phyloP scores from a whole-genome alignment of 1,140 invertebrate species.

The Lamellibrachia luymesi region DNA sequence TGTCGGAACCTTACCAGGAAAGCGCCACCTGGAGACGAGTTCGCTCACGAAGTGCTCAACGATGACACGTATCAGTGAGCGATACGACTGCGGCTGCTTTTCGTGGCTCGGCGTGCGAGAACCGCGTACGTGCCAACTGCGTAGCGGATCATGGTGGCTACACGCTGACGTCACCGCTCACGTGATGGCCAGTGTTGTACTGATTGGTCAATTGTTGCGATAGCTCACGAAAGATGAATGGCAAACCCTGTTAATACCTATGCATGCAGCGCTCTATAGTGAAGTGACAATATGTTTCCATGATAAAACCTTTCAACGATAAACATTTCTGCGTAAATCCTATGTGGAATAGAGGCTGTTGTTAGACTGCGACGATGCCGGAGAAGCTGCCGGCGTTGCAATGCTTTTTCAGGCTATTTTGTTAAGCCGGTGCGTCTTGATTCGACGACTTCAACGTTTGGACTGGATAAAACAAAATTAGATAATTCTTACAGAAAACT shows the following conservation, averaged over 20 bases:
- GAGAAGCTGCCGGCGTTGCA: neutral
- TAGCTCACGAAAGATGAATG: neutral
- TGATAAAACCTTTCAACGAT: neutral
- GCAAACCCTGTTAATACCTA: neutral
- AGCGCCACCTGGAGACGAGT: neutral
- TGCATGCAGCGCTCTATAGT: neutral
- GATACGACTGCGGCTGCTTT: neutral
- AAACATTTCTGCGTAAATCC: neutral
- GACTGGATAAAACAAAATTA: no score
- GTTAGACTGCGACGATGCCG: neutral
- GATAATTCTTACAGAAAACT: no score
- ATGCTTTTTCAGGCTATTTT: neutral
- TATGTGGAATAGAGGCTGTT: neutral
- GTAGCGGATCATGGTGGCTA: neutral
- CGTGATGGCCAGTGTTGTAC: neutral
- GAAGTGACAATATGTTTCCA: neutral
- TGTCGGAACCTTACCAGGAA: neutral
- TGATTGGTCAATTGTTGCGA: neutral
- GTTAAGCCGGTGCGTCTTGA: neutral
- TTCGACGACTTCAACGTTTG: no score
- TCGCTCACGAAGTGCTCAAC: neutral
- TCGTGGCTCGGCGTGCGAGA: neutral
- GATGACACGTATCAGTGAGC: neutral
- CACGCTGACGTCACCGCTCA: neutral
- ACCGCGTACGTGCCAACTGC: neutral